Base-by-base conservation (phyloP, 2,113 vertebrate genomes). In the Willisornis vidua region DNA sequence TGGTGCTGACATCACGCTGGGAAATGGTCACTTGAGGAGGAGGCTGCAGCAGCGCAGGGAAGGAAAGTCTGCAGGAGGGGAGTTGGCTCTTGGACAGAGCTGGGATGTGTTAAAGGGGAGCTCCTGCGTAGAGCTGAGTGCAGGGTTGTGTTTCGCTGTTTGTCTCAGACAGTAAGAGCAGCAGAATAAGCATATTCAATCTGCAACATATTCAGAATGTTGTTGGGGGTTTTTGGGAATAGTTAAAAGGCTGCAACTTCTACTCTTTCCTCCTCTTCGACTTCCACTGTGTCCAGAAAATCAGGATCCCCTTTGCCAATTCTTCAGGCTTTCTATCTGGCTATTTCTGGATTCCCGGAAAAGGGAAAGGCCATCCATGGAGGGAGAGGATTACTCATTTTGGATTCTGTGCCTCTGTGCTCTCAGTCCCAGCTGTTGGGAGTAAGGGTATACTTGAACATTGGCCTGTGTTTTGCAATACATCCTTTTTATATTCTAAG, bases 1-100 rank as follows among this genome's bases (percentile, higher is more conserved):
- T 70, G 35, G 25, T 85, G 66, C 25, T 83, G 88, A 92, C 79
- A 71, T 81, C 51, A 62, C 9, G 71, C 82, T 88, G 37, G 26
- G 57, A 90, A 84, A 78, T 5, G 45, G 63, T 62, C 63, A 26
- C 55, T 91, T 19, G 67, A 70, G 63, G 6, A 37, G 58, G 2
- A 84, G 85, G 66, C 89, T 81, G 63, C 16, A 71, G 85, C 20
- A 81, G 29, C 45, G 68, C 52, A 15, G n/a, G 61, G 43, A 35
- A 55, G 24, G 14, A 72, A 37, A 68, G 41, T 72, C 71, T 33
- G 17, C 0, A 0, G 19, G 51, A 74, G 82, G 23, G 14, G 48
- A 83, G 63, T 0, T 55, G 62, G 62, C 54, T 78, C 76, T 73
- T 52, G 51, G 39, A 79, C 46, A 17, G 31, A 87, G 31, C 85